A percentile compares a stretch with the other conserved stretches of the same genome.
Evolutionary conservation across 1,140 invertebrate genomes (phyloP).

Genomic region (Plodia interpunctella): DNA sequence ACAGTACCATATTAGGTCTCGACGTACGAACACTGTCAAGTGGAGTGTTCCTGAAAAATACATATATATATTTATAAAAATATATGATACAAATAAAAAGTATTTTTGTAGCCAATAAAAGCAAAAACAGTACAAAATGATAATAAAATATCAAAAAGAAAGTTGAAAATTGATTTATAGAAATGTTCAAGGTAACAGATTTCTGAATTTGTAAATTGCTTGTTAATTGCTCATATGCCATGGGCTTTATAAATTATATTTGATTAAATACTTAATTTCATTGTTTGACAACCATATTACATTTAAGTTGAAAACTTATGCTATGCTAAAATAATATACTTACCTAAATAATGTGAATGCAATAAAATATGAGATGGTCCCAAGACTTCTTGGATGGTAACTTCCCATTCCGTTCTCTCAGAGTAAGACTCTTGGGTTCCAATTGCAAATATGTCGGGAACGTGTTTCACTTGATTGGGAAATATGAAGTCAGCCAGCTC

Average conservation of each 20-base stretch:
- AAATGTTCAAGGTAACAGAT: no score
- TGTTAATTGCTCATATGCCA: no score
- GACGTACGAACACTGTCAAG: conserved; percentile 88
- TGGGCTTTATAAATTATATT: no score
- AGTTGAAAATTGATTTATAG: no score
- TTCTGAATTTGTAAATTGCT: no score
- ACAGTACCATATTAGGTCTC: conserved; percentile 96
- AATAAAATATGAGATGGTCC: conserved; percentile 93
- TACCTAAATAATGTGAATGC: conserved; percentile 85
- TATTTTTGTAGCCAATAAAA: no score
- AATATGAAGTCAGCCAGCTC: conserved; percentile 93
- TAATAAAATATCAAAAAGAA: no score
- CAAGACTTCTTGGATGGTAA: conserved; percentile 92
- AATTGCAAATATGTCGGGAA: conserved; percentile 94
- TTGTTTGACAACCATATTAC: no score
- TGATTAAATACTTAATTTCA: no score
- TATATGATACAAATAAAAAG: conserved; percentile 2
- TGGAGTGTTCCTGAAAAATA: conserved; percentile 86
- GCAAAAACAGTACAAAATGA: no score
- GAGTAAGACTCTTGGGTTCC: conserved; percentile 95
- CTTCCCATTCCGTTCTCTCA: conserved; percentile 93
- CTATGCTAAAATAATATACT: no score
- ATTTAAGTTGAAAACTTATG: no score
- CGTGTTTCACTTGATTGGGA: conserved; percentile 87
- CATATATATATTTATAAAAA: neutral